Evolutionary conservation across 2,888 invertebrate species (phyloP), one percentile per base, ranked within the genome.

Genomic region (Drosophila siamana): DNA sequence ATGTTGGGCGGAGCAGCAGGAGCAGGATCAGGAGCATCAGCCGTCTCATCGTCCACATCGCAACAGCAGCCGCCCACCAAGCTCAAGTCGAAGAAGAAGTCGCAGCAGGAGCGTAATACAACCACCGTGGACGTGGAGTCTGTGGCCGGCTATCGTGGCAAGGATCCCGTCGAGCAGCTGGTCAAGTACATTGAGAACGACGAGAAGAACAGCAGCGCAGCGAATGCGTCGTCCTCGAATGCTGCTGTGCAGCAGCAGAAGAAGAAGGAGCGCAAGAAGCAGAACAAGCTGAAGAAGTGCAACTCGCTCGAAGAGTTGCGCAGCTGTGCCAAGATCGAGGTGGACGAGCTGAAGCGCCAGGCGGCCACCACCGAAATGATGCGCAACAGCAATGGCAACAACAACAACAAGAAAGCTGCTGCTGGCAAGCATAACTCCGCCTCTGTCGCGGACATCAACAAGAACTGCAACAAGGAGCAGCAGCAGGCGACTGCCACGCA

Each of bases 241-340:
- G 50, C 22, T 4, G 28, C 47, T 6, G 24, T 76, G 51, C 74
- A 74, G 54, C 78, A 90, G 74, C 79, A 86, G 56, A 93, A 93
- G 90, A 94, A 94, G 74, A 93, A 94, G 50, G 93, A 93, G 74
- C 92, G 93, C 69, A 92, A 90, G 59, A 91, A 89, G 61, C 93
- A 93, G 63, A 92, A 91, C 33, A 92, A 93, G 55, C 88, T 92
- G 30, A 95, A 96, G 70, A 95, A 96, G 77, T 95, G 96, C 74
- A 95, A 96, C 89, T 96, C 96, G 28, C 92, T 97, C 81, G 96
- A 97, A 91, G 97, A 97, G 92, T 94, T 96, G 75, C 88, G 92
- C 54, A 96, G 96, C 48, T 95, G 95, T 79, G 95, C 95, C 63
- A 95, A 95, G 91, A 93, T 96, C 74, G 95, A 95, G 86, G 96